Percentiles rank a stretch among this genome's conserved stretches.
phyloP scores from a whole-genome alignment of 2,797 vertebrate genomes.

The Macrochelys suwanniensis region DNA sequence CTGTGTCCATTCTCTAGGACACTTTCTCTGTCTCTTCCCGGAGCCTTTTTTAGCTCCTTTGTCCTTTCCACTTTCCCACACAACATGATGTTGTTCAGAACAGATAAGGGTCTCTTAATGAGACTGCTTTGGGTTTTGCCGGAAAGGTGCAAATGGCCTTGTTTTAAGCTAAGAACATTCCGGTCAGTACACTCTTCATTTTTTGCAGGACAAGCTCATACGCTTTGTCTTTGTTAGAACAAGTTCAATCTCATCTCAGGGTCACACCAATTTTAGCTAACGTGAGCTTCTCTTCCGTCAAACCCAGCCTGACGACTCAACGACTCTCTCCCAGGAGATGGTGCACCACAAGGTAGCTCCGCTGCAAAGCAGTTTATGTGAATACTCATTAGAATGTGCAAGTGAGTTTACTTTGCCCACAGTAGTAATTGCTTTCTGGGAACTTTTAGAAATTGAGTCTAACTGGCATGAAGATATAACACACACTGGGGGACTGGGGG shows the following conservation, averaged over 20 bases:
- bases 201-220: not conserved
- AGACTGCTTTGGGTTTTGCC: not conserved
- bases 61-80: not conserved
- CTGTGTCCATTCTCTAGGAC: not conserved
- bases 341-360: not conserved
- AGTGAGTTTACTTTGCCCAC: not conserved
- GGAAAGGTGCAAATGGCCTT: not conserved
- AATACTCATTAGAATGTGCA: not conserved
- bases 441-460: not conserved
- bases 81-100: not conserved
- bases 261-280: not conserved
- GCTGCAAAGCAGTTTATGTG: too few relatives aligned
- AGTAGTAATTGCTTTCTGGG: not conserved
- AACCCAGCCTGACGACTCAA: not conserved
- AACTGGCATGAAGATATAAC: not conserved
- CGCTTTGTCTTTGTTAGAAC: not conserved
- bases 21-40: not conserved
- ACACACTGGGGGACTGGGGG: too few relatives aligned
- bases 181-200: not conserved
- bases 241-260: not conserved
- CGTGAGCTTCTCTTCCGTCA: not conserved
- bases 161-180: not conserved
- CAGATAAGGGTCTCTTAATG: not conserved
- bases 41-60: not conserved
- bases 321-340: not conserved